Evolutionary conservation across 2,888 invertebrate genomes (phyloP).

Genomic region (Bellardia pandia): DNA sequence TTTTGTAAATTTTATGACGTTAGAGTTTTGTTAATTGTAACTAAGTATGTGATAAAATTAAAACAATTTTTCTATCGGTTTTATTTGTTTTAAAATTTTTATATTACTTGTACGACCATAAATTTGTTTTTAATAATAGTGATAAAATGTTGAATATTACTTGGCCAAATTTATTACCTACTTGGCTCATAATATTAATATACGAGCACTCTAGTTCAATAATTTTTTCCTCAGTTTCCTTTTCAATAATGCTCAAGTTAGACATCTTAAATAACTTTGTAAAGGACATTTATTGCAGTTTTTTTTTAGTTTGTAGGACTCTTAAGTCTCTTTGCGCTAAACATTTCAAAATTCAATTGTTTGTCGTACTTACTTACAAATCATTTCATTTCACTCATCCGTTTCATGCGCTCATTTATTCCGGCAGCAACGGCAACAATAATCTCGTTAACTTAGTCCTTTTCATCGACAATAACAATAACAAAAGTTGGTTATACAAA

Average conservation of each 20-base stretch:
- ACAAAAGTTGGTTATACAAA: neutral
- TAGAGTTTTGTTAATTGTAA: too few species aligned
- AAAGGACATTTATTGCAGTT: slow-evolving; percentile 26
- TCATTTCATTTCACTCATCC: slow-evolving; percentile 52
- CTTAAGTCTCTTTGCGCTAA: slow-evolving; percentile 11
- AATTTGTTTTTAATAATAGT: too few species aligned
- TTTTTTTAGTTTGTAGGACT: neutral
- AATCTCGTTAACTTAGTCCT: slow-evolving; percentile 25
- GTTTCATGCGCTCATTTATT: slow-evolving; percentile 1
- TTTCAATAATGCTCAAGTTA: neutral
- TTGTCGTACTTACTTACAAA: slow-evolving; percentile 52
- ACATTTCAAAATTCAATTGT: slow-evolving; percentile 65
- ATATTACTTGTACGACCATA: too few species aligned
- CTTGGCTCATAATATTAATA: neutral
- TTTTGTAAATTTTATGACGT: too few species aligned
- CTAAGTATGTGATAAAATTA: too few species aligned
- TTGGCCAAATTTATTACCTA: neutral
- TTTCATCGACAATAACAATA: neutral
- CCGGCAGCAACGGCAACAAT: neutral
- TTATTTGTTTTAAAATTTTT: too few species aligned
- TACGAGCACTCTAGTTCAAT: too few species aligned
- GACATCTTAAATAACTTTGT: slow-evolving; percentile 9
- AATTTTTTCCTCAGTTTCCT: neutral
- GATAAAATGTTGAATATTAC: too few species aligned
- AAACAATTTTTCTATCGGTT: too few species aligned